phyloP scores from a whole-genome alignment of 30 jellyfish, hydroid and myxozoan genomes.

The Phacellophora camtschatica region DNA sequence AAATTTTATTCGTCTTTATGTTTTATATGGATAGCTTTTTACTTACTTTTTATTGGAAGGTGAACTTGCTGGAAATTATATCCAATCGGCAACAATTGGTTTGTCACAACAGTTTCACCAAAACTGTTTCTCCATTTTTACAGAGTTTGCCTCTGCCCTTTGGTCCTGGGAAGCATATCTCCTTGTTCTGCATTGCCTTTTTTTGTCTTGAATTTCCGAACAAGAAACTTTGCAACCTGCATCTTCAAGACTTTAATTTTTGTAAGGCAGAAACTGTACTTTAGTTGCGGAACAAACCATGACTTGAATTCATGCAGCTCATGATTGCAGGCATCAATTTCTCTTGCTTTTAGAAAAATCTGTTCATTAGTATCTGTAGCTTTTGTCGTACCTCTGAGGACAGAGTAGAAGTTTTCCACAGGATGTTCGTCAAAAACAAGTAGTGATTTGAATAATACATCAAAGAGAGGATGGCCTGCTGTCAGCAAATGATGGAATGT shows the following conservation, averaged over 20 bases:
- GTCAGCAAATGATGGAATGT: neutral
- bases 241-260: neutral
- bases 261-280: conserved; percentile 12
- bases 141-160: neutral
- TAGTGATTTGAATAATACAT: neutral
- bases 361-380: conserved; percentile 11
- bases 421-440: conserved; percentile 46
- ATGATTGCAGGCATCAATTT: conserved; percentile 40
- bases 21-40: neutral
- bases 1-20: neutral
- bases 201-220: neutral
- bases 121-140: conserved; percentile 4
- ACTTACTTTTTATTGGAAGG: neutral
- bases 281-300: conserved; percentile 40
- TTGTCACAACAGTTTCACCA: conserved; percentile 17
- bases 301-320: conserved; percentile 42
- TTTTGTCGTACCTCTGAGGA: conserved; percentile 30
- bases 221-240: conserved; percentile 1
- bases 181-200: neutral
- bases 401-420: conserved; percentile 25
- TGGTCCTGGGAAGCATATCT: neutral
- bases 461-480: conserved; percentile 3
- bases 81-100: conserved; percentile 29
- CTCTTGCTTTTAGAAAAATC: no score
- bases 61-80: neutral